These are phyloP conservation scores for Ashinkailepas kermadecensis DNA, from an alignment of 2,888 invertebrate species.

Conservation along the genomic window DNA sequence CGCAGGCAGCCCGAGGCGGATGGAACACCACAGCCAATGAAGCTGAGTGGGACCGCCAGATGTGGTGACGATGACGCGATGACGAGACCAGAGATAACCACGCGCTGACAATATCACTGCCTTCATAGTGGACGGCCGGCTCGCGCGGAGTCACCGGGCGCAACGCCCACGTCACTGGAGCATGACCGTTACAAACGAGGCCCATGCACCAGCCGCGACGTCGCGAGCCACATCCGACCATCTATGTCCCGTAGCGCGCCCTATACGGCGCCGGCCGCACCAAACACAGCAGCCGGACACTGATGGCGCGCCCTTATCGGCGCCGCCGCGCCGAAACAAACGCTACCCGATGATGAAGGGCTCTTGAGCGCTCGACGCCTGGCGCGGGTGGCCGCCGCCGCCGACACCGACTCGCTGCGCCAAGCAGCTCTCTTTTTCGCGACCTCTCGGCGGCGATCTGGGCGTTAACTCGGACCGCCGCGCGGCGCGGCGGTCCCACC, in stretches of 20 bases:
- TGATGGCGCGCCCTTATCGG: not conserved
- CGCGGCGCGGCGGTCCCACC: not conserved
- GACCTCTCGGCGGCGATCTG: not conserved
- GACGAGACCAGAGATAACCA: no score
- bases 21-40: no score
- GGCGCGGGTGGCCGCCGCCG: not conserved
- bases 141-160: not conserved
- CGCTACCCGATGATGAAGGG: not conserved
- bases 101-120: no score
- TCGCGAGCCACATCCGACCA: not conserved
- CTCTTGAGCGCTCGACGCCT: not conserved
- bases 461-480: not conserved
- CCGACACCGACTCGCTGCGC: not conserved
- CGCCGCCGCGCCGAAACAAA: not conserved
- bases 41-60: no score
- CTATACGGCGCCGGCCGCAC: not conserved
- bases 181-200: constrained; percentile 6
- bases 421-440: no score
- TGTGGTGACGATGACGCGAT: no score
- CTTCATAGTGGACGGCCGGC: not conserved
- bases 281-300: not conserved
- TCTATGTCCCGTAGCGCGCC: not conserved
- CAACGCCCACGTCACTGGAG: not conserved
- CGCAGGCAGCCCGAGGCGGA: no score
- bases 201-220: not conserved